Evolutionary conservation across 2,113 vertebrate species (phyloP).

Genomic region (Cinclus cinclus): DNA sequence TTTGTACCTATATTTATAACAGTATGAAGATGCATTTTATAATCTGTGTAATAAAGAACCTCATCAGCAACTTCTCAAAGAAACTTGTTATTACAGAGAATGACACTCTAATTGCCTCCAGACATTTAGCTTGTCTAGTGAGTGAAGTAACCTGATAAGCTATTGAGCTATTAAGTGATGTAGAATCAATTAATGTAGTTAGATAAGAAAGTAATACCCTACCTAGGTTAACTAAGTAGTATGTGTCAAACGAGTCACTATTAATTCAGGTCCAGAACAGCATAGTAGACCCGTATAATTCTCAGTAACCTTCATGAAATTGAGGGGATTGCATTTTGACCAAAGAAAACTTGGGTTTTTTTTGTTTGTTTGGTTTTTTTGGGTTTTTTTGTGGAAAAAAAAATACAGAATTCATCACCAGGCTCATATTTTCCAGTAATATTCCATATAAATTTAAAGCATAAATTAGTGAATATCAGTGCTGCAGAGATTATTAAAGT

Average conservation of each 20-base stretch:
- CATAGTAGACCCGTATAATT: neutral
- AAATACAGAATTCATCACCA: neutral
- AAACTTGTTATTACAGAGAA: constrained; percentile 75
- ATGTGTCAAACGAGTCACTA: constrained; percentile 62
- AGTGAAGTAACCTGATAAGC: constrained; percentile 73
- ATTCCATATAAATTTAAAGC: neutral
- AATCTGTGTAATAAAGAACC: constrained; percentile 72
- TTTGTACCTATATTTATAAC: constrained; percentile 65
- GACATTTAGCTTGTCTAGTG: constrained; percentile 70
- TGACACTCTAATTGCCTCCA: constrained; percentile 74
- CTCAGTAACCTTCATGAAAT: neutral
- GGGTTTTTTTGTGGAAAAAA: neutral
- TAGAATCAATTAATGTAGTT: constrained; percentile 74
- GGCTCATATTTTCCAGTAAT: neutral
- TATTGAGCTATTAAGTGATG: constrained; percentile 76
- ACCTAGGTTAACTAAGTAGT: constrained; percentile 67
- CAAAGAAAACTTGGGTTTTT: neutral
- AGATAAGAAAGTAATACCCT: constrained; percentile 73
- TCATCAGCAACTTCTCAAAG: constrained; percentile 76
- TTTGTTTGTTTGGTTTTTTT: too few species aligned
- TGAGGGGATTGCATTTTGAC: neutral
- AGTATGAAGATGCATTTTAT: constrained; percentile 60
- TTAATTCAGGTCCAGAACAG: constrained; percentile 38
- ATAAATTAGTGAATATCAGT: neutral
- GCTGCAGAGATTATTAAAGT: neutral